Conservation (phyloP, 2,797 vertebrate species). For the Agapornis canus region DNA sequence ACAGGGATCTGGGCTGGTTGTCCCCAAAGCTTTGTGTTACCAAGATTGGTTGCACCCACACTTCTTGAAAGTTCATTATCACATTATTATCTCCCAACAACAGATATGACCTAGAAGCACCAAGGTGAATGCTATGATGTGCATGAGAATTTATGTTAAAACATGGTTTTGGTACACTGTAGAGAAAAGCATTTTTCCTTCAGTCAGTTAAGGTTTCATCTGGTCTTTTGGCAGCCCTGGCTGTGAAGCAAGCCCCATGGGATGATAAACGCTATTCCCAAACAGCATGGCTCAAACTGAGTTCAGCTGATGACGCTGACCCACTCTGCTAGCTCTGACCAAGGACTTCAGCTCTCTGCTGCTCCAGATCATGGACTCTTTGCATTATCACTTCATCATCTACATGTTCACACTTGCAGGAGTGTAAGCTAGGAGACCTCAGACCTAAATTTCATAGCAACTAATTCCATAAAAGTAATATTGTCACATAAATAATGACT, state of each 20-base stretch:
- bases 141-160: neutral
- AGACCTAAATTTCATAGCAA: neutral
- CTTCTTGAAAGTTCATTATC: neutral
- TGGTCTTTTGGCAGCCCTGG: neutral
- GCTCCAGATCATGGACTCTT: neutral
- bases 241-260: neutral
- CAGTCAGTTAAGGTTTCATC: neutral
- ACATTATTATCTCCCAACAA: neutral
- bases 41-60: neutral
- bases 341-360: neutral
- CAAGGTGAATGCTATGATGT: neutral
- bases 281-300: accelerated
- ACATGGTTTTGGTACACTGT: neutral
- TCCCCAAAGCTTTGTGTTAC: neutral
- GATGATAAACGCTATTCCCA: neutral
- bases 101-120: neutral
- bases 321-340: accelerated
- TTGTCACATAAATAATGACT: neutral
- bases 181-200: neutral
- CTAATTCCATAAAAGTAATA: neutral
- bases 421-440: neutral
- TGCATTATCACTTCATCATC: neutral
- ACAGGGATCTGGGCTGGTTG: neutral
- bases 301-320: neutral
- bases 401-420: accelerated